Percentiles rank a stretch among this genome's conserved stretches.
These are phyloP conservation scores for Acanthornis magna DNA, from an alignment of 2,797 vertebrate species.

Conservation along the genomic window DNA sequence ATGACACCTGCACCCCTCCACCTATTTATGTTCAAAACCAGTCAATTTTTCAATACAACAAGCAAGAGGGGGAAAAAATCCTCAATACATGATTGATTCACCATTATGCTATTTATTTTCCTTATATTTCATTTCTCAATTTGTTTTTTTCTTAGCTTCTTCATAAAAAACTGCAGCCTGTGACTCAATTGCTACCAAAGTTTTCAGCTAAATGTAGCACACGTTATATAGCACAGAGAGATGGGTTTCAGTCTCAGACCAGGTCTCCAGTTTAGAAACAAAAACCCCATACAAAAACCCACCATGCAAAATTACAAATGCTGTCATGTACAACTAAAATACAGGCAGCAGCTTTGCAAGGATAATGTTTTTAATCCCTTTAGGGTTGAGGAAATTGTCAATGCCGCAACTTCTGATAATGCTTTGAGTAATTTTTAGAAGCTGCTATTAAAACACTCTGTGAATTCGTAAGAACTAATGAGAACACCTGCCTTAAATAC, in stretches of 20 bases:
- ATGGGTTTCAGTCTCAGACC: background rate
- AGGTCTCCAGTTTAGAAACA: background rate
- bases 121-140: background rate
- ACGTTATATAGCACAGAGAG: background rate
- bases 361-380: background rate
- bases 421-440: background rate
- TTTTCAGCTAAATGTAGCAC: background rate
- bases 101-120: background rate
- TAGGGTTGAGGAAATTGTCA: background rate
- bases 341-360: background rate
- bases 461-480: background rate
- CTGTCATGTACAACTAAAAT: background rate
- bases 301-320: background rate
- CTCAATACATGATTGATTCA: background rate
- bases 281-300: background rate
- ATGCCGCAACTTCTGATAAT: background rate
- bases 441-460: background rate
- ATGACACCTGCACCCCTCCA: background rate
- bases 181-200: background rate
- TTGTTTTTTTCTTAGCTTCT: background rate
- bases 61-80: rapidly evolving
- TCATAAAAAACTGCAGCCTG: background rate
- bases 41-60: background rate
- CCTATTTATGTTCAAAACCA: background rate
- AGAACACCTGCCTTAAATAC: background rate